Conservation (phyloP, 2,113 vertebrate genomes). For the Ceratotherium simum region DNA sequence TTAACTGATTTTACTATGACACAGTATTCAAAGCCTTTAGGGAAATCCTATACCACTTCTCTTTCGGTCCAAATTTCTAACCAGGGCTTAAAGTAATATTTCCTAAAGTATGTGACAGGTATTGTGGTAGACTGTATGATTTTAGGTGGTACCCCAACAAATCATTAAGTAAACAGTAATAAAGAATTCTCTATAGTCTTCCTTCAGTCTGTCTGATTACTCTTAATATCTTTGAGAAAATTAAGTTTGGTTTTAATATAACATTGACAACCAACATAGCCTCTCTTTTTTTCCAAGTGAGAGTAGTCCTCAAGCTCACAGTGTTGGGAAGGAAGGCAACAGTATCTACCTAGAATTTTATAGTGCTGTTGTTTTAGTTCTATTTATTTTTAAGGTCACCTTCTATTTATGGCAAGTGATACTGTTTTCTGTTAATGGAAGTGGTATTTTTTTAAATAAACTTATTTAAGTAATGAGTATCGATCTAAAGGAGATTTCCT, state of each 20-base stretch:
- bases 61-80: constrained; percentile 44
- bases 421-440: constrained; percentile 32
- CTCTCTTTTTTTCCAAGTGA: neutral
- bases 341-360: neutral
- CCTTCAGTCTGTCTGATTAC: constrained; percentile 7
- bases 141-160: neutral
- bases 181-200: constrained; percentile 37
- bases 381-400: constrained; percentile 22
- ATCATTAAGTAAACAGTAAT: neutral
- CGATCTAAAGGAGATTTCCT: neutral
- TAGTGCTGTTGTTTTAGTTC: constrained; percentile 11
- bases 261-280: neutral
- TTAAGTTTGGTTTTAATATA: neutral
- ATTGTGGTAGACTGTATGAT: neutral
- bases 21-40: constrained; percentile 15
- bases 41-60: constrained; percentile 1
- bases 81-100: constrained; percentile 7
- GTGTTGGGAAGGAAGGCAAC: neutral
- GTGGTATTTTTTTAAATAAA: neutral
- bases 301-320: neutral
- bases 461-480: neutral
- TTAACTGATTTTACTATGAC: constrained; percentile 14
- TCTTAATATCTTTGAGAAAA: neutral
- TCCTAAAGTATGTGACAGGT: neutral
- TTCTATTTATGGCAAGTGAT: constrained; percentile 12